These are phyloP conservation scores for Bovichtus diacanthus DNA, from an alignment of 2,797 vertebrate species.

Conservation along the genomic window DNA sequence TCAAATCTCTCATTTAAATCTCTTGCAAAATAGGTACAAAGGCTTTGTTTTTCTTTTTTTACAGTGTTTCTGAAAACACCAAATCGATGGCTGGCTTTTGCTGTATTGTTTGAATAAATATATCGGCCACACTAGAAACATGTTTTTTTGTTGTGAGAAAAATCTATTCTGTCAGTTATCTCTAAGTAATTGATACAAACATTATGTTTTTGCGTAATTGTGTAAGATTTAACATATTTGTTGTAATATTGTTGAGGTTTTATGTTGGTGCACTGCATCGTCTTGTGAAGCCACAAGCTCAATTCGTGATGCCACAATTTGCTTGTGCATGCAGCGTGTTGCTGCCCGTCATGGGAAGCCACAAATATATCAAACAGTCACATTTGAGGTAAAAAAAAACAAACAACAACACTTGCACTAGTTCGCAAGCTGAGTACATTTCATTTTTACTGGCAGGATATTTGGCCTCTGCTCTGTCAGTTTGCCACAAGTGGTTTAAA, in stretches of 20 bases:
- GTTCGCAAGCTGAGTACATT: neutral
- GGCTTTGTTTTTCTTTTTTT: neutral
- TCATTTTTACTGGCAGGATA: conserved; percentile 15
- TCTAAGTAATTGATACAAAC: neutral
- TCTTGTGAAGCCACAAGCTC: neutral
- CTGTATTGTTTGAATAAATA: neutral
- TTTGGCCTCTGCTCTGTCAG: neutral
- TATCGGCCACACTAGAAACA: too few species aligned
- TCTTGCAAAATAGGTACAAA: neutral
- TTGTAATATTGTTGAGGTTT: neutral
- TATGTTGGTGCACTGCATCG: neutral
- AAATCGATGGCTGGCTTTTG: neutral
- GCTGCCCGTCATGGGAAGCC: neutral
- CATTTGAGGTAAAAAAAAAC: neutral
- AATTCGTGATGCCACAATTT: neutral
- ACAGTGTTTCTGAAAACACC: conserved; percentile 4
- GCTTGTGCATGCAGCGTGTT: neutral
- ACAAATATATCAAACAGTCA: neutral
- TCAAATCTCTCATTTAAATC: conserved; percentile 20
- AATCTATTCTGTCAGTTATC: neutral
- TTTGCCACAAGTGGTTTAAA: neutral
- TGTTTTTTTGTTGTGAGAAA: neutral
- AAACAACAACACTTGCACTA: neutral
- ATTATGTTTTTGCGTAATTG: neutral
- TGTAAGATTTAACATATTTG: neutral